A percentile compares a stretch with the other conserved stretches of the same genome.
phyloP scores from a whole-genome alignment of 2,113 vertebrate species.

The Pygoscelis adeliae region DNA sequence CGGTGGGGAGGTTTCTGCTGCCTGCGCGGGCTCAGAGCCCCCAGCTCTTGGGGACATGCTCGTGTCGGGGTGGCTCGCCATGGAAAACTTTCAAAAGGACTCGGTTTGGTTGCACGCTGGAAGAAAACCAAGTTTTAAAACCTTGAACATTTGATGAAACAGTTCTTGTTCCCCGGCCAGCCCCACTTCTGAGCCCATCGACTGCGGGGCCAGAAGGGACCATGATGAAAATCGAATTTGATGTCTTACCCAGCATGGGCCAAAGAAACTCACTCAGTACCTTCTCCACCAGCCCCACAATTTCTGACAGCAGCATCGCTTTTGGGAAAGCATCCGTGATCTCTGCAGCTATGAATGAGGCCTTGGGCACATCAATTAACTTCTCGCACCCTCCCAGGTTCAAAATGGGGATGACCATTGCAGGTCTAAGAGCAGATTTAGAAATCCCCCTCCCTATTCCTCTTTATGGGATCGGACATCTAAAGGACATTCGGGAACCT shows the following conservation, averaged over 20 bases:
- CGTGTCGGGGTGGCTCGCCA: fast-evolving
- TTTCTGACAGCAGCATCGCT: neutral
- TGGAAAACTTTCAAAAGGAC: neutral
- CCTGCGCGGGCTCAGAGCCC: neutral
- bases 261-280: neutral
- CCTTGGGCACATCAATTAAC: neutral
- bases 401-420: neutral
- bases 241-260: neutral
- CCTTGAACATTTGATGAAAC: neutral
- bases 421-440: neutral
- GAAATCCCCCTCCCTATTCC: neutral
- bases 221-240: neutral
- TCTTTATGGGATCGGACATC: neutral
- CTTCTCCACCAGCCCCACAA: neutral
- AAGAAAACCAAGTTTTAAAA: slow-evolving; percentile 43
- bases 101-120: neutral
- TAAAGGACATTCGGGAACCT: fast-evolving
- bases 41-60: neutral
- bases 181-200: neutral
- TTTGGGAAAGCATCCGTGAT: neutral
- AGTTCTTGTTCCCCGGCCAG: neutral
- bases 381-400: neutral
- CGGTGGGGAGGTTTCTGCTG: neutral
- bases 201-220: neutral
- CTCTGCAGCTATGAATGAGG: neutral